phyloP scores from a whole-genome alignment of 1,140 invertebrate genomes.

The Druon quercuslanigerum region DNA sequence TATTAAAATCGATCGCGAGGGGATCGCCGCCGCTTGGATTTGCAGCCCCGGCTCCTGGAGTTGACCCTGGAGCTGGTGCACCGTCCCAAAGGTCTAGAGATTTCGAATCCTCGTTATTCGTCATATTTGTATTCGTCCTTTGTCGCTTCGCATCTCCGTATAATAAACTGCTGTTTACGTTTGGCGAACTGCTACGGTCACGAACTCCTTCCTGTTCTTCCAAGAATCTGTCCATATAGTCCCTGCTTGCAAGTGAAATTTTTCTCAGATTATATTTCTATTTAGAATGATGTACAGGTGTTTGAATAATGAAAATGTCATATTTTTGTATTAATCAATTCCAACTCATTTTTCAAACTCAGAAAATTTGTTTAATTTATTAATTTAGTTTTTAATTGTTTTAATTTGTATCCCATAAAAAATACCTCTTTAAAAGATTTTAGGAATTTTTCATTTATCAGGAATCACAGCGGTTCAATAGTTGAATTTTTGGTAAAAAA shows the following conservation, averaged over 20 bases:
- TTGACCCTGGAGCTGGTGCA: slow-evolving; percentile 38
- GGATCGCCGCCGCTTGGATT: slow-evolving; percentile 36
- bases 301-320: neutral
- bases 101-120: slow-evolving; percentile 65
- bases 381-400: too few relatives aligned
- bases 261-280: neutral
- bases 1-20: slow-evolving; percentile 36
- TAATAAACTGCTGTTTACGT: slow-evolving; percentile 78
- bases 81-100: slow-evolving; percentile 65
- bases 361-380: too few relatives aligned
- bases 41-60: slow-evolving; percentile 19
- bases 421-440: too few relatives aligned
- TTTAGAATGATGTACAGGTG: neutral
- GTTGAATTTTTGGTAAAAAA: too few relatives aligned
- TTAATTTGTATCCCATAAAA: too few relatives aligned
- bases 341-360: too few relatives aligned
- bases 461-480: too few relatives aligned
- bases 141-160: slow-evolving; percentile 80
- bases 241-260: slow-evolving; percentile 63
- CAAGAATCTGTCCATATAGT: slow-evolving; percentile 87
- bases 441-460: too few relatives aligned
- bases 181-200: slow-evolving; percentile 76
- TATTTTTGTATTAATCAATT: too few relatives aligned
- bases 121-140: slow-evolving; percentile 62
- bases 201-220: slow-evolving; percentile 81